Evolutionary conservation across 1,140 invertebrate species (phyloP), one percentile per base, ranked within the genome.

Genomic region (Drosophila persimilis): DNA sequence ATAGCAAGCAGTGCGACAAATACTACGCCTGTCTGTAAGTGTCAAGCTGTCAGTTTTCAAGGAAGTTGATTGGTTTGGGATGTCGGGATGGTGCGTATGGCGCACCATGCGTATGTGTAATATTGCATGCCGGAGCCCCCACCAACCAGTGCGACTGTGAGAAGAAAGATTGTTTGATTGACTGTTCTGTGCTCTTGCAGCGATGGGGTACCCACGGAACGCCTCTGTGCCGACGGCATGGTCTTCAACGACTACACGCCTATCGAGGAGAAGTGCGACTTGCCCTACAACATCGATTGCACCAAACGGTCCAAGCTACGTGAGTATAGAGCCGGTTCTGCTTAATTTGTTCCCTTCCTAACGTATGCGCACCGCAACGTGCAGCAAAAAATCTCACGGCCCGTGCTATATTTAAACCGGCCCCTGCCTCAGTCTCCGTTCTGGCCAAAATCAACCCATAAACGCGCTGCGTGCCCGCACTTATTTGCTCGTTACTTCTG

Each of bases 211-310:
- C 93, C 95, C 44, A 95, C 93, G 1, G 95, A 96, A 73, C 96
- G 96, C 84, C 92, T 97, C 0, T 98, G 97, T 77, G 95, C 96
- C 0, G 97, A 98, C 89, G 97, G 97, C n/a, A 95, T 97, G 92
- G 97, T 98, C 11, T 98, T 98, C 92, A 97, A 98, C 75, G 96
- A 97, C 90, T 97, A 95, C 91, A 95, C 94, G 64, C 93, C 95
- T 1, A 93, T 94, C 59, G 94, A 96, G 60, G 97, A 97, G 91
- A 97, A 97, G 84, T 98, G 97, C 84, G 97, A 98, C 89, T 92
- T 97, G 66, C 96, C 96, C 0, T 96, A 96, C 89, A 96, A 96
- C 75, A 95, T 97, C 62, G 96, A 97, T 90, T 97, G 97, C 92
- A 93, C 92, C 1, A 94, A 95, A 69, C 93, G 96, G 64, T 93